Percentiles rank a stretch among this genome's conserved stretches.
These are phyloP conservation scores for Aquatica leii DNA, from an alignment of 2,888 invertebrate genomes.

Conservation along the genomic window DNA sequence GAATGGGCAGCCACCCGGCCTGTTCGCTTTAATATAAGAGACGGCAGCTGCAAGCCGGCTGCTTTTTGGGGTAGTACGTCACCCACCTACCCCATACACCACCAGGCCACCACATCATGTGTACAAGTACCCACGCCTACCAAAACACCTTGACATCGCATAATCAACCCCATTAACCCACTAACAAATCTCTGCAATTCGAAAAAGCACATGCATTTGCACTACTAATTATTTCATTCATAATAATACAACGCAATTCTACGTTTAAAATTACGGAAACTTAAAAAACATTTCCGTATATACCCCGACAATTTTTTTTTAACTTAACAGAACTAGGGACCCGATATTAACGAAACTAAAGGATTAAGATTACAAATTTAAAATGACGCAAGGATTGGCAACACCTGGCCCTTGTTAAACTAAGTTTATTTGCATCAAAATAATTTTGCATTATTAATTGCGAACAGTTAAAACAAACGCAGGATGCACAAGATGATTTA, in stretches of 20 bases:
- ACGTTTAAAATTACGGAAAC: neutral
- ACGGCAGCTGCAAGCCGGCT: conserved; percentile 54
- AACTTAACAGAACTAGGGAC: too few relatives aligned
- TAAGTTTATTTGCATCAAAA: too few relatives aligned
- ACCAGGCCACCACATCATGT: conserved; percentile 36
- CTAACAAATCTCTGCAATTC: conserved; percentile 24
- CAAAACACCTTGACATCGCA: conserved; percentile 41
- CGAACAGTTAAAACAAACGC: too few relatives aligned
- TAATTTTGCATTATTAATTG: too few relatives aligned
- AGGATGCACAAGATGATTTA: too few relatives aligned
- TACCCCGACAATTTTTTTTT: too few relatives aligned
- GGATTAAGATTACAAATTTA: too few relatives aligned
- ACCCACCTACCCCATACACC: conserved; percentile 39
- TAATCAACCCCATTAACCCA: conserved; percentile 47
- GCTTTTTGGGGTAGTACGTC: conserved; percentile 51
- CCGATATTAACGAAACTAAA: too few relatives aligned
- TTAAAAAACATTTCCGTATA: too few relatives aligned
- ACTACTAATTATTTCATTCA: neutral
- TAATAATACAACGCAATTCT: neutral
- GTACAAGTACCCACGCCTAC: conserved; percentile 41
- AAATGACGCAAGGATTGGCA: too few relatives aligned
- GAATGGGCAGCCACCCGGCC: conserved; percentile 56
- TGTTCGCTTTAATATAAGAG: conserved; percentile 57
- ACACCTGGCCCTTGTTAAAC: too few relatives aligned
- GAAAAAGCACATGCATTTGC: neutral